A percentile compares a stretch with the other conserved stretches of the same genome.
Conservation (phyloP, 30 jellyfish, hydroid and myxozoan genomes). For the Hydractinia echinata region DNA sequence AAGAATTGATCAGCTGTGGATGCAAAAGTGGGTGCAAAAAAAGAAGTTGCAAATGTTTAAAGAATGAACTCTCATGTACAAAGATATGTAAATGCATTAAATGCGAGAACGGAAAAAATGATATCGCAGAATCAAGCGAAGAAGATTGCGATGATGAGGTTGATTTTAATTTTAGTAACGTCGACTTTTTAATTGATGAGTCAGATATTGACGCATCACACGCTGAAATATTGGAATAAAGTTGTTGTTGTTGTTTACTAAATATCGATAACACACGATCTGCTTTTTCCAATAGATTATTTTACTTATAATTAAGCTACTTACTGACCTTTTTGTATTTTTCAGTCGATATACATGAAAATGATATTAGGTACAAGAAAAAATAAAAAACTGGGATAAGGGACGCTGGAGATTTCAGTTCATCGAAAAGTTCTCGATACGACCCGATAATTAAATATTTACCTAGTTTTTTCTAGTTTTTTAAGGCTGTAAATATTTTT, state of each 20-base stretch:
- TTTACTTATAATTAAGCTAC: background rate
- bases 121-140: background rate
- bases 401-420: background rate
- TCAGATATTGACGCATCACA: background rate
- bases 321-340: background rate
- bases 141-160: background rate
- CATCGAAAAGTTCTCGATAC: slow-evolving; percentile 11
- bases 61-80: slow-evolving; percentile 32
- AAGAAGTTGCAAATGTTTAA: slow-evolving; percentile 46
- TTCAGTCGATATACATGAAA: background rate
- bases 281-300: no score
- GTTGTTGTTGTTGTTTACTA: background rate
- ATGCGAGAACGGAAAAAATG: no score
- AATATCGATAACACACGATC: background rate
- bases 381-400: background rate
- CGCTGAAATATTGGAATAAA: background rate
- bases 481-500: background rate
- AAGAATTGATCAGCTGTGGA: slow-evolving; percentile 8
- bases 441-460: background rate
- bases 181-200: slow-evolving; percentile 13
- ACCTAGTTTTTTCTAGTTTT: background rate
- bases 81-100: slow-evolving; percentile 52
- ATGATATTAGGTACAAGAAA: background rate
- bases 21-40: slow-evolving; percentile 52
- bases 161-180: background rate